Conservation (phyloP, 2,113 vertebrate genomes). For the Pelecanoides urinatrix region DNA sequence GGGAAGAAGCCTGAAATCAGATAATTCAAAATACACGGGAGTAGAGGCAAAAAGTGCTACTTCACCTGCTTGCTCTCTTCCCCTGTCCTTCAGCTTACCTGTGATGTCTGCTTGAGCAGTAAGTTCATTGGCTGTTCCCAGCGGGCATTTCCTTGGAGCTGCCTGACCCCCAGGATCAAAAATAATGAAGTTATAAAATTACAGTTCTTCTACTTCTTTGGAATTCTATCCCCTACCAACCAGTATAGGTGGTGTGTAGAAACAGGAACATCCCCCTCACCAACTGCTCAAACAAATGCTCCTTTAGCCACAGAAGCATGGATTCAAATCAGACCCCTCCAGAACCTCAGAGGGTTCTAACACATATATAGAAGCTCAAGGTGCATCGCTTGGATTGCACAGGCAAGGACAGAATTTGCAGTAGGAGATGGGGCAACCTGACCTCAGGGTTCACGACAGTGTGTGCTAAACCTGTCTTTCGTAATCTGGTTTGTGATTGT, state of each 20-base stretch:
- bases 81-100: slow-evolving; percentile 57
- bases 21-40: fast-evolving
- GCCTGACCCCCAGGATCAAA: slow-evolving; percentile 57
- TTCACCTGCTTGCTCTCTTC: fast-evolving
- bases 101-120: slow-evolving; percentile 61
- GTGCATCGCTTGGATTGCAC: not conserved
- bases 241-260: not conserved
- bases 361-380: not conserved
- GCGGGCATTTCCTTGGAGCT: slow-evolving; percentile 72
- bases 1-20: not conserved
- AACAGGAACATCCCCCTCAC: not conserved
- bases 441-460: not conserved
- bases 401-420: not conserved
- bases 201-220: not conserved
- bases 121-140: slow-evolving; percentile 74
- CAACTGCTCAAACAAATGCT: too few relatives aligned
- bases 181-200: not conserved
- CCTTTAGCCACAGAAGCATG: too few relatives aligned
- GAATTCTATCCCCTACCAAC: not conserved
- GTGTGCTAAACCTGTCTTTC: not conserved
- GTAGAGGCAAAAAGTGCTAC: not conserved
- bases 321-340: not conserved
- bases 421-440: not conserved
- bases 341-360: not conserved
- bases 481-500: not conserved